Evolutionary conservation across 2,797 vertebrate genomes (phyloP), one percentile per base, ranked within the genome.

Genomic region (Enteromius unitaeniatus): DNA sequence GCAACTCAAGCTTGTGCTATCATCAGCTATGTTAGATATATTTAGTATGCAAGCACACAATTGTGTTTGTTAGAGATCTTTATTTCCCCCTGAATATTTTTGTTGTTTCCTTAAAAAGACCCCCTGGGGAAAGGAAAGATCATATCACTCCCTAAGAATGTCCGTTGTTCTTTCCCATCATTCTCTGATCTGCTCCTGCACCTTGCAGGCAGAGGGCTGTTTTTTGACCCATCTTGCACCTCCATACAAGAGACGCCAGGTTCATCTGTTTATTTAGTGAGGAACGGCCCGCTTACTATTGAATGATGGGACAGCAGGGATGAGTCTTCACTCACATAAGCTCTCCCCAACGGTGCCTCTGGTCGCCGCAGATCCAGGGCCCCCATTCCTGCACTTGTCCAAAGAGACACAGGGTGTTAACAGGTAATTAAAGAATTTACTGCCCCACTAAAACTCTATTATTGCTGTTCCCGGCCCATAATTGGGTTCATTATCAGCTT

Each of bases 371-470:
- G 83, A 86, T 88, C 78, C 78, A 84, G 78, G 40, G 82, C 65
- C 84, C 89, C 89, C 83, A 79, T 85, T 88, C 87, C 84, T 91
- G 83, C 85, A 72, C 86, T 88, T 92, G 87, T 93, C 91, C 90
- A 90, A 89, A 94, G 88, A 94, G 93, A 95, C 90, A 93, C 88
- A 88, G 85, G 92, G 94, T 93, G 94, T 95, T 95, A 95, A 95
- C 94, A 94, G 93, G 92, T 95, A 95, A 95, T 95, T 94, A 95
- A 95, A 95, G 91, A 88, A 94, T 95, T 95, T 95, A 95, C 93
- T 93, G 91, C 92, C 94, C 92, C 93, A 94, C 94, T 95, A 95
- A 96, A 95, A 88, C 88, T 89, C 89, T 88, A 93, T 95, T 95
- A 95, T 94, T 94, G 93, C 94, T 93, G 93, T 92, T 92, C 92